Base-by-base conservation (phyloP, 2,888 invertebrate species). In the Sylvicola fuscatus region DNA sequence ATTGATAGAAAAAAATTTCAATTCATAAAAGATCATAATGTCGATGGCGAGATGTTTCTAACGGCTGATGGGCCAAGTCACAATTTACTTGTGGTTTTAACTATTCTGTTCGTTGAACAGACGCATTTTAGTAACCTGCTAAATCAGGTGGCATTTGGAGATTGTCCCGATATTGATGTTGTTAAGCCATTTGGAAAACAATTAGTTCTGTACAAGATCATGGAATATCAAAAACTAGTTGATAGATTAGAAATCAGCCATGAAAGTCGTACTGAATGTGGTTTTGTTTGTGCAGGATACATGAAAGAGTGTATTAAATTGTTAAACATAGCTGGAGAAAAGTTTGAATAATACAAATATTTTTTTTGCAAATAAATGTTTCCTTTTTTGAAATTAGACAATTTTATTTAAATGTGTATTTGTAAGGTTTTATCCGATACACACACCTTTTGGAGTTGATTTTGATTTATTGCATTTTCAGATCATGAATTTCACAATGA, bases 11-110 rank as follows among this genome's bases (percentile, higher is more conserved):
- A 70, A 40, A 70, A 72, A 48, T 66, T 66, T 38, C 63, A 66
- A 41, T 81, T 76, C 53, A 65, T 81, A 36, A 58, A 58, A 39
- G 66, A 63, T 37, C 72, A 75, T 50, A 57, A 64, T 42, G 62
- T 80, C 26, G 50, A 64, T 46, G 62, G 66, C 47, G 65, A 70
- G 47, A 62, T 81, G 53, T 72, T 71, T 48, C 65, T 80, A 34
- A 68, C 68, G 45, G 48, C 56, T 43, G 77, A 64, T 44, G 77
- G 76, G 14, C 52, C 70, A 35, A 79, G 75, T 47, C 78, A 76
- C 49, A 74, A 73, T 56, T 65, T 79, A 7, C 45, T 49, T 36
- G 50, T 58, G 3, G 51, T 53, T 0, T 39, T 60, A 2, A 49
- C 53, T 39, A 42, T 60, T 28, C 41, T 59, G 11, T 54, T 59